These are phyloP conservation scores for Ruditapes philippinarum DNA, from an alignment of 1,140 invertebrate species.

Conservation along the genomic window DNA sequence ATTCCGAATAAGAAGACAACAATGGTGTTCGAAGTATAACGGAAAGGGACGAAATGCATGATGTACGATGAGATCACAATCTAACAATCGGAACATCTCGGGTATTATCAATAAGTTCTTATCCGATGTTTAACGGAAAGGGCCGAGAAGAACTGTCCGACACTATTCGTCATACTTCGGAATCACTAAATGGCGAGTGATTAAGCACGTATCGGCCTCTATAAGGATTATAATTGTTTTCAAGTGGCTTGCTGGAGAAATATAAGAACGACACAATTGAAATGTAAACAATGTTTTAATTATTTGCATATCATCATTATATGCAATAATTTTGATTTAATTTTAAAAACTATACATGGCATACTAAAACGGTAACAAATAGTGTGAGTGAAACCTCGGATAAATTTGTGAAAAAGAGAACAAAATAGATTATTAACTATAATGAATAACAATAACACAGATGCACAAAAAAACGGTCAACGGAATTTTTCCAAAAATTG, in stretches of 20 bases:
- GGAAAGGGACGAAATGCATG: too few relatives aligned
- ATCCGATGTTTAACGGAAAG: too few relatives aligned
- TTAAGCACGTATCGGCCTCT: too few relatives aligned
- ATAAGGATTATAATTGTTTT: too few relatives aligned
- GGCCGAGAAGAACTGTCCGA: too few relatives aligned
- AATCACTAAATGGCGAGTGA: too few relatives aligned
- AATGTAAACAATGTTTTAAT: slow-evolving; percentile 49
- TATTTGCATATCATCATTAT: slow-evolving; percentile 40
- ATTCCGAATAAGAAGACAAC: too few relatives aligned
- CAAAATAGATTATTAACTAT: slow-evolving; percentile 18
- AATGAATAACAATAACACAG: background rate
- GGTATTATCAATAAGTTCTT: too few relatives aligned
- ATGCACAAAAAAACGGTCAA: background rate
- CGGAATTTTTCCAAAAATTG: background rate
- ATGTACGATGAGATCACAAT: too few relatives aligned
- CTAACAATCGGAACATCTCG: too few relatives aligned
- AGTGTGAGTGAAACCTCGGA: slow-evolving; percentile 9
- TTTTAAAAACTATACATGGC: slow-evolving; percentile 23
- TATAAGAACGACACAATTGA: background rate
- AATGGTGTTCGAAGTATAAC: too few relatives aligned
- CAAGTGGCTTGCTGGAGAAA: background rate
- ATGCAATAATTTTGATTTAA: slow-evolving; percentile 46
- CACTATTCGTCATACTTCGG: too few relatives aligned
- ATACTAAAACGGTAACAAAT: slow-evolving; percentile 41
- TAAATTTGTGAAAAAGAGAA: slow-evolving; percentile 23